Percentiles rank a stretch among this genome's conserved stretches.
phyloP scores from a whole-genome alignment of 2,113 vertebrate species.

The Sceloporus tristichus region DNA sequence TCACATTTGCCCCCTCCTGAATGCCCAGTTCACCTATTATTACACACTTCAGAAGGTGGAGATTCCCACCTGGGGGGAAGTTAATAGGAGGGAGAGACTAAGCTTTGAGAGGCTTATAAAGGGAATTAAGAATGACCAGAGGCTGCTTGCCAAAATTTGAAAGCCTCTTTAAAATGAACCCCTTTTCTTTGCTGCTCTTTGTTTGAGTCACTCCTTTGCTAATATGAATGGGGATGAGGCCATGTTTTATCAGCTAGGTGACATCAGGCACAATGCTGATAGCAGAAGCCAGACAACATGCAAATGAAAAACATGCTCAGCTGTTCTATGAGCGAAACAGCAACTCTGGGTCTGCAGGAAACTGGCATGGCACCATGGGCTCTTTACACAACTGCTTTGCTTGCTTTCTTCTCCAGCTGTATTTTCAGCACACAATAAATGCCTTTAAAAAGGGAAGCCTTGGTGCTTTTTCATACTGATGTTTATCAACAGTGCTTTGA shows the following conservation, averaged over 20 bases:
- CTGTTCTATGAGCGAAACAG: background rate
- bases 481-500: slow-evolving; percentile 4
- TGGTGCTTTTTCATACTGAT: background rate
- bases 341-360: background rate
- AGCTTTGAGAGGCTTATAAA: background rate
- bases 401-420: slow-evolving; percentile 15
- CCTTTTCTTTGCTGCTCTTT: slow-evolving; percentile 18
- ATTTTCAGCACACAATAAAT: slow-evolving; percentile 9
- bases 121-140: background rate
- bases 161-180: slow-evolving; percentile 16
- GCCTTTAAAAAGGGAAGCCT: background rate
- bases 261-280: slow-evolving; percentile 19
- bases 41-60: background rate
- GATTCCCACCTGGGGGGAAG: slow-evolving; percentile 14
- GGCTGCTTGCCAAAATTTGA: background rate
- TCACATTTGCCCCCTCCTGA: background rate
- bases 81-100: background rate
- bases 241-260: slow-evolving; percentile 31
- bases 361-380: slow-evolving; percentile 5
- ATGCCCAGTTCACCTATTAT: slow-evolving; percentile 1
- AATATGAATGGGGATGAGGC: background rate
- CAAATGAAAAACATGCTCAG: slow-evolving; percentile 5
- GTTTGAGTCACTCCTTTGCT: background rate
- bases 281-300: slow-evolving; percentile 23
- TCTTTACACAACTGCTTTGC: background rate